phyloP scores from a whole-genome alignment of 2,888 invertebrate species.

The Meliscaeva auricollis region DNA sequence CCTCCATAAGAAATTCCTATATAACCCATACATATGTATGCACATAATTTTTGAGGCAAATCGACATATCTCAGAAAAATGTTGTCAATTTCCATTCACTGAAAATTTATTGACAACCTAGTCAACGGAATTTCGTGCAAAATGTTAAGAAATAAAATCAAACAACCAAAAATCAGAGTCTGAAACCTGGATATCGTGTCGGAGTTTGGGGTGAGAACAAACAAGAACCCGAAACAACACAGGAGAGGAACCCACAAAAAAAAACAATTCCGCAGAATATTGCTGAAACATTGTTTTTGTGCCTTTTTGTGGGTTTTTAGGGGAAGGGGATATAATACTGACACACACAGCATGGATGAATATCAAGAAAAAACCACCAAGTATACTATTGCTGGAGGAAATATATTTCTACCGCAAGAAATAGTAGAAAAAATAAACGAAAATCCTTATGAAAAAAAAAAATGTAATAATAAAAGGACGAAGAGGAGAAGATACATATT shows the following conservation, averaged over 20 bases:
- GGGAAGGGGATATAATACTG: not conserved
- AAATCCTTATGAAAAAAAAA: conserved; percentile 17
- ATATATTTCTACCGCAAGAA: conserved; percentile 28
- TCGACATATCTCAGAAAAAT: conserved; percentile 49
- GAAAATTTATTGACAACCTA: conserved; percentile 73
- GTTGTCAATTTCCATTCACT: conserved; percentile 71
- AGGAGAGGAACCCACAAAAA: not conserved
- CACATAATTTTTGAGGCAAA: conserved; percentile 48
- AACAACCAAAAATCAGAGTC: conserved; percentile 12
- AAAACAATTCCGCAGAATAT: conserved; percentile 60
- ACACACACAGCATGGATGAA: too few relatives aligned
- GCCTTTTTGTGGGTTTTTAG: conserved; percentile 2
- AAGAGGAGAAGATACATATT: not conserved
- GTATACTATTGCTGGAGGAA: conserved; percentile 23
- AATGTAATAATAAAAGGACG: too few relatives aligned
- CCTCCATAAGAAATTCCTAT: conserved; percentile 42
- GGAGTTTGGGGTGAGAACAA: not conserved
- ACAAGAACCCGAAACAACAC: not conserved
- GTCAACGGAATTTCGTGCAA: conserved; percentile 55
- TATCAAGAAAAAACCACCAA: not conserved
- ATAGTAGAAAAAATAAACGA: conserved; percentile 34
- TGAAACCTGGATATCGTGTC: not conserved
- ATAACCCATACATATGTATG: too few relatives aligned
- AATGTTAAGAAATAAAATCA: conserved; percentile 49
- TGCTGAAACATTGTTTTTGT: conserved; percentile 58